Evolutionary conservation across 1,140 invertebrate genomes (phyloP).

Genomic region (Drosophila parabipectinata): DNA sequence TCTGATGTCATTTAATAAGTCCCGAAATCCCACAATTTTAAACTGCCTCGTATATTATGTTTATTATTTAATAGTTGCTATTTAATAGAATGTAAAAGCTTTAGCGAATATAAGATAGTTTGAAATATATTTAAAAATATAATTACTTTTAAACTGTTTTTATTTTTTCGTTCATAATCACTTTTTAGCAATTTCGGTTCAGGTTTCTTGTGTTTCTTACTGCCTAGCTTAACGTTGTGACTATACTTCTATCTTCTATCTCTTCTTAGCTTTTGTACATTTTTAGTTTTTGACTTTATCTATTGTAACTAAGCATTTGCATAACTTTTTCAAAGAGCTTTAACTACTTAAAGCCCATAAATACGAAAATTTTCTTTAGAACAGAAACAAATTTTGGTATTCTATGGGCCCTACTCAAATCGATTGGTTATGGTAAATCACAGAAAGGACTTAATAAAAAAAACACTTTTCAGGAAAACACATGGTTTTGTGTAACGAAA

Average conservation of each 20-base stretch:
- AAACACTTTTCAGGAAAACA: slow-evolving; percentile 19
- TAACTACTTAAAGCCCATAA: slow-evolving; percentile 55
- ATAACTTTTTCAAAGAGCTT: slow-evolving; percentile 64
- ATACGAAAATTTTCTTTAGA: slow-evolving; percentile 14
- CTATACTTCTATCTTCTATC: slow-evolving; percentile 19
- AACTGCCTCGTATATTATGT: neutral
- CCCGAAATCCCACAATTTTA: slow-evolving; percentile 14
- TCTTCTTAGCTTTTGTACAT: slow-evolving; percentile 25
- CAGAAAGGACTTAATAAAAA: slow-evolving; percentile 38
- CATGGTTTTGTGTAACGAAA: slow-evolving; percentile 45
- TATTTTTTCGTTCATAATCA: neutral
- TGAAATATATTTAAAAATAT: slow-evolving; percentile 10
- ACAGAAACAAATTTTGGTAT: slow-evolving; percentile 30
- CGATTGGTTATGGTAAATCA: slow-evolving; percentile 65
- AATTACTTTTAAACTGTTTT: slow-evolving; percentile 30
- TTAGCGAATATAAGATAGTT: neutral
- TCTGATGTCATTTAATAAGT: slow-evolving; percentile 34
- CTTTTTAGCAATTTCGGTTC: slow-evolving; percentile 22
- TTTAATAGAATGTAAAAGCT: slow-evolving; percentile 16
- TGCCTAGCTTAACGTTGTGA: slow-evolving; percentile 20
- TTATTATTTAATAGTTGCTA: slow-evolving; percentile 14
- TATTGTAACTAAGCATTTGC: slow-evolving; percentile 66
- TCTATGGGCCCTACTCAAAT: slow-evolving; percentile 47
- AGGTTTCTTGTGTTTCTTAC: slow-evolving; percentile 10
- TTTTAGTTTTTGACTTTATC: slow-evolving; percentile 28